Conservation (phyloP, 2,113 vertebrate species). For the Ahaetulla prasina region DNA sequence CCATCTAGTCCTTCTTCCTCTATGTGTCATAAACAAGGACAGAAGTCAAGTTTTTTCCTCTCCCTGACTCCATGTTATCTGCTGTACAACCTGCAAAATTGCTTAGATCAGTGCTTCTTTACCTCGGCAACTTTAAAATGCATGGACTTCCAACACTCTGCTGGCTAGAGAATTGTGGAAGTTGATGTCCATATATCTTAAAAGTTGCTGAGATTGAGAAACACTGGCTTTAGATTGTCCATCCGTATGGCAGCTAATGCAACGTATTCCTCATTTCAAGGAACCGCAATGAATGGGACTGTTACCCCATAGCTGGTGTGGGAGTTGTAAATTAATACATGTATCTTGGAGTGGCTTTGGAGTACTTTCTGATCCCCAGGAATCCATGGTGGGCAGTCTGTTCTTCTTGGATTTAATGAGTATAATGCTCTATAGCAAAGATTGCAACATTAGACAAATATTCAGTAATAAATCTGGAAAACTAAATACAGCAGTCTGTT, state of each 20-base stretch:
- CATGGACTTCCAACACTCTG: neutral
- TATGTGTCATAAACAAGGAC: neutral
- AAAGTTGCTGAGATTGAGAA: neutral
- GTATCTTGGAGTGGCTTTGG: neutral
- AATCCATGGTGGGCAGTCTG: slow-evolving; percentile 1
- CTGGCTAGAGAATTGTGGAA: neutral
- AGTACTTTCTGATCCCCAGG: neutral
- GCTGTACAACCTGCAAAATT: neutral
- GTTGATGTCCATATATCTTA: neutral
- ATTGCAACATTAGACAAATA: neutral
- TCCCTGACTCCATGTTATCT: neutral
- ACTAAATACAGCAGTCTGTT: neutral
- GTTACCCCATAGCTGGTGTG: neutral
- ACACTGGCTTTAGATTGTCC: neutral
- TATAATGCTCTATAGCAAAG: slow-evolving; percentile 11
- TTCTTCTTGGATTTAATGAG: neutral
- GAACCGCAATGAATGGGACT: slow-evolving; percentile 3
- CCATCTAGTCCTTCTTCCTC: too few relatives aligned
- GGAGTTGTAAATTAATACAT: slow-evolving; percentile 24
- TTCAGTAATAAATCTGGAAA: neutral
- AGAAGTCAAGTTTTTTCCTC: neutral
- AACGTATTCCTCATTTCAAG: neutral
- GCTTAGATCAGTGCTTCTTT: neutral
- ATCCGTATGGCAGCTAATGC: neutral
- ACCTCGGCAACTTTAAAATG: neutral